Conservation (phyloP, 2,113 vertebrate species). For the Microtus richardsoni region DNA sequence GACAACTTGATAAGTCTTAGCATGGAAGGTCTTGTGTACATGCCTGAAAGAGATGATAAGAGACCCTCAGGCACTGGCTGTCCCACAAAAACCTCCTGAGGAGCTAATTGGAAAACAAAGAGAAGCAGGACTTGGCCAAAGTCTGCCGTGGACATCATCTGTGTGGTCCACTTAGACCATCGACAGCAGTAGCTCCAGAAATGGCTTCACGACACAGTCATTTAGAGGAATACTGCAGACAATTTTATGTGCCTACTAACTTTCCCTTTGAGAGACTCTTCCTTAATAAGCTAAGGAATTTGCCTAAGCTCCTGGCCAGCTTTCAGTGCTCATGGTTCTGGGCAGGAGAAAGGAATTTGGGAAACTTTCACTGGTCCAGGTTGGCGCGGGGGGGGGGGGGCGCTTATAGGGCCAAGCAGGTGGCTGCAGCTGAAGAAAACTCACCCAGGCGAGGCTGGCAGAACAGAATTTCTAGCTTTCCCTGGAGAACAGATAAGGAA, state of each 20-base stretch:
- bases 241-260: not conserved
- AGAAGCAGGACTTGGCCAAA: not conserved
- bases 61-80: not conserved
- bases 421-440: not conserved
- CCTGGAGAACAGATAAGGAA: not conserved
- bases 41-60: not conserved
- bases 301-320: not conserved
- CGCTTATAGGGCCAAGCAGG: not conserved
- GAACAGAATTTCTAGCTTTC: not conserved
- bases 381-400: fast-evolving
- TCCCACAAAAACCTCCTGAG: not conserved
- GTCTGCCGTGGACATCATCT: fast-evolving
- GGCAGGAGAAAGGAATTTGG: not conserved
- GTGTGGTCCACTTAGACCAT: not conserved
- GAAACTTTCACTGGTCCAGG: not conserved
- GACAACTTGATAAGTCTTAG: not conserved
- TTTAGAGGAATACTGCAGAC: not conserved
- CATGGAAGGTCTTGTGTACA: not conserved
- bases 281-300: constrained; percentile 1
- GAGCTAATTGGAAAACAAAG: not conserved
- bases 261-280: constrained; percentile 24
- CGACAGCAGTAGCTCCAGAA: not conserved
- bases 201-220: not conserved
- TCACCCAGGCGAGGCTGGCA: not conserved
- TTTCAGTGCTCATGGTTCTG: not conserved